Conservation (phyloP, 2,797 vertebrate genomes). For the Gouania willdenowi region DNA sequence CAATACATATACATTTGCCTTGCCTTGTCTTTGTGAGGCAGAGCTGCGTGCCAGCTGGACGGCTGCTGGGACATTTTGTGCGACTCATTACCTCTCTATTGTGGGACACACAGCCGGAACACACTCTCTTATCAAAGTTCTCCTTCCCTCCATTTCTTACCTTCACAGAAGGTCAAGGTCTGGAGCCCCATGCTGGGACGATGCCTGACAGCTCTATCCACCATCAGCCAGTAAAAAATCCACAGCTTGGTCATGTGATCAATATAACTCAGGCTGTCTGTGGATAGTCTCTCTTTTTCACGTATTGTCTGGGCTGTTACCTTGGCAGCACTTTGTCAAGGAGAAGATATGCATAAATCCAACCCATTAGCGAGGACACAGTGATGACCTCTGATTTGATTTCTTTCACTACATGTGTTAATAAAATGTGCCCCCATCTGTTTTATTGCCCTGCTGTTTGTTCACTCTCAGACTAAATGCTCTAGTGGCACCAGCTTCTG, state of each 20-base stretch:
- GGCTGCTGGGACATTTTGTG: conserved; percentile 75
- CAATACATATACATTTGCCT: too few relatives aligned
- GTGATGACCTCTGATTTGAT: conserved; percentile 32
- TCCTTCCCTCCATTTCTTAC: conserved; percentile 50
- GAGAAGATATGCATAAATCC: conserved; percentile 37
- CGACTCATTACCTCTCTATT: conserved; percentile 80
- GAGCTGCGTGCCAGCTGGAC: conserved; percentile 77
- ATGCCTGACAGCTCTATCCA: neutral
- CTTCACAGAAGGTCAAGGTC: conserved; percentile 39
- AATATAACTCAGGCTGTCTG: conserved; percentile 35
- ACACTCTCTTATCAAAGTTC: conserved; percentile 29
- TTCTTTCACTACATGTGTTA: conserved; percentile 48
- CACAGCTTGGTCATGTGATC: conserved; percentile 25
- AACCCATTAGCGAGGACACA: conserved; percentile 19
- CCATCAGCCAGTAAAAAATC: conserved; percentile 27
- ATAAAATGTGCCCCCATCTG: conserved; percentile 22
- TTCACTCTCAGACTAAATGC: conserved; percentile 24
- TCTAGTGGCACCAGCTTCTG: conserved; percentile 33
- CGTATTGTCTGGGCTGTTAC: conserved; percentile 39
- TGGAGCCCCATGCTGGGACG: conserved; percentile 11
- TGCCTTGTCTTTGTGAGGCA: conserved; percentile 56
- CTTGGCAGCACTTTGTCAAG: conserved; percentile 46
- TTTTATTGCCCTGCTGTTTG: conserved; percentile 40
- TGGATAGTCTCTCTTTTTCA: conserved; percentile 37
- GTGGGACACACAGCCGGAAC: conserved; percentile 33